Evolutionary conservation across 2,888 invertebrate species (phyloP).

Genomic region (Eupithecia subumbrata): DNA sequence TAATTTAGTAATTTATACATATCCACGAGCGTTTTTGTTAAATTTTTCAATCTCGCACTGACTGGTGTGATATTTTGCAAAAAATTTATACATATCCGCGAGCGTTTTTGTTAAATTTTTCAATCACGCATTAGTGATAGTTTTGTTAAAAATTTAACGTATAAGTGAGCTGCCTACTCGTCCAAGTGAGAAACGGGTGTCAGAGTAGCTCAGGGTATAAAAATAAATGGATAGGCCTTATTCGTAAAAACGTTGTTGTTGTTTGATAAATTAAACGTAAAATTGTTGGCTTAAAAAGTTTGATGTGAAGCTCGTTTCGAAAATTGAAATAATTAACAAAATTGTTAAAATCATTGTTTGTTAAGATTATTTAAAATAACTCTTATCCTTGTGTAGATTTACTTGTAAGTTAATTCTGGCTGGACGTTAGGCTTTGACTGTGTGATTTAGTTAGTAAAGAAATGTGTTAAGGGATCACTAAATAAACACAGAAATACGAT

Average conservation of each 20-base stretch:
- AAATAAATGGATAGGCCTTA: constrained; percentile 63
- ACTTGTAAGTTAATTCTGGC: not conserved
- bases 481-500: not conserved
- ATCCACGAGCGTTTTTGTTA: constrained; percentile 48
- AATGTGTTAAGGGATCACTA: constrained; percentile 4
- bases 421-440: not conserved
- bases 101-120: constrained; percentile 46
- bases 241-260: constrained; percentile 66
- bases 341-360: constrained; percentile 50
- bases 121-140: constrained; percentile 37
- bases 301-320: constrained; percentile 16
- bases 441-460: constrained; percentile 8
- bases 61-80: constrained; percentile 42
- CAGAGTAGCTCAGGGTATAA: constrained; percentile 52
- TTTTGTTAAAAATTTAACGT: constrained; percentile 39
- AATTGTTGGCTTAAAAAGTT: constrained; percentile 57
- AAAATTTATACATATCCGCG: constrained; percentile 35
- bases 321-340: constrained; percentile 46
- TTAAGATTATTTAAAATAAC: constrained; percentile 13
- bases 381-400: constrained; percentile 2
- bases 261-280: constrained; percentile 62
- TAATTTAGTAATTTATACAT: constrained; percentile 44
- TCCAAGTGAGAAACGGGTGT: constrained; percentile 42
- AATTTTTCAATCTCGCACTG: constrained; percentile 41
- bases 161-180: constrained; percentile 42